These are phyloP conservation scores for Chaenocephalus aceratus DNA, from an alignment of 2,113 vertebrate genomes.

Conservation along the genomic window DNA sequence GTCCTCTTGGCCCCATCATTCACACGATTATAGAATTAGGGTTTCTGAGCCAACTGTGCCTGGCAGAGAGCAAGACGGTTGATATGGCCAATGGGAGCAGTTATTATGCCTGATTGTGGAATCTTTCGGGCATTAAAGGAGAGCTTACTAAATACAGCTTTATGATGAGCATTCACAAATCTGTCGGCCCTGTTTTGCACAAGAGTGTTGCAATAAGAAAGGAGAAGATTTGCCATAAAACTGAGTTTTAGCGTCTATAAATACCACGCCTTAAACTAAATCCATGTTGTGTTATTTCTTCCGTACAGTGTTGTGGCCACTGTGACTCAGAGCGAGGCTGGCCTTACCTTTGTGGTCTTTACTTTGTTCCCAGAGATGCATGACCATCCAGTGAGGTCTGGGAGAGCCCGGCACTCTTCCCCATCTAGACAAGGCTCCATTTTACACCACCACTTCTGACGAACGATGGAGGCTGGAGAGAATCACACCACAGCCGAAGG, in stretches of 20 bases:
- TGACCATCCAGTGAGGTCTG: slow-evolving; percentile 96
- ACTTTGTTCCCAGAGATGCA: slow-evolving; percentile 97
- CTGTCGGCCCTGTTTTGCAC: slow-evolving; percentile 37
- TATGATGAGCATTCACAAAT: slow-evolving; percentile 45
- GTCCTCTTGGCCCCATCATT: slow-evolving; percentile 75
- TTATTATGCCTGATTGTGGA: slow-evolving; percentile 64
- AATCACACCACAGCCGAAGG: slow-evolving; percentile 43
- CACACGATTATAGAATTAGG: slow-evolving; percentile 75
- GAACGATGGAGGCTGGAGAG: slow-evolving; percentile 90
- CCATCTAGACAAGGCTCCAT: slow-evolving; percentile 94
- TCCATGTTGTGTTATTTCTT: slow-evolving; percentile 11
- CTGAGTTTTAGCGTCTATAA: slow-evolving; percentile 32
- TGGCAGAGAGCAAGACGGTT: slow-evolving; percentile 49
- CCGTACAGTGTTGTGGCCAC: background rate
- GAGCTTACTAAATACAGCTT: slow-evolving; percentile 56
- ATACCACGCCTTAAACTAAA: slow-evolving; percentile 26
- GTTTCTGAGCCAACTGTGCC: slow-evolving; percentile 66
- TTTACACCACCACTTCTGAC: slow-evolving; percentile 96
- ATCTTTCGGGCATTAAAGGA: slow-evolving; percentile 68
- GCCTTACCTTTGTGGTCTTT: slow-evolving; percentile 96
- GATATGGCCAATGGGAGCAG: slow-evolving; percentile 68
- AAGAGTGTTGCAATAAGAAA: slow-evolving; percentile 32
- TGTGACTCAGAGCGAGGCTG: slow-evolving; percentile 29
- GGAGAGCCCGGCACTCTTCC: slow-evolving; percentile 94
- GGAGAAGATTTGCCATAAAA: background rate